Percentiles rank a stretch among this genome's conserved stretches.
Evolutionary conservation across 2,797 vertebrate species (phyloP).

Genomic region (Pseudochirops cupreus): DNA sequence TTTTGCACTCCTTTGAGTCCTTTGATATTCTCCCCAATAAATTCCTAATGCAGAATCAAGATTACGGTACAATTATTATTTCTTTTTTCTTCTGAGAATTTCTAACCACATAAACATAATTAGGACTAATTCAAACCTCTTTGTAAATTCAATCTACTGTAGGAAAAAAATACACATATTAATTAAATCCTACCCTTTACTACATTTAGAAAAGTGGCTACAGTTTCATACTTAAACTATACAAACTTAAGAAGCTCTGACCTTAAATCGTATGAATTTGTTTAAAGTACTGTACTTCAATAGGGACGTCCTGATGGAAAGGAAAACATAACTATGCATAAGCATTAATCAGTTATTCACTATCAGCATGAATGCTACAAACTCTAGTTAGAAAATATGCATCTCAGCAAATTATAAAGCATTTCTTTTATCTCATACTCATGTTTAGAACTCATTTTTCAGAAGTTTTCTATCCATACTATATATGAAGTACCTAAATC

Average conservation of each 20-base stretch:
- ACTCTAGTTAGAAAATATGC: constrained; percentile 40
- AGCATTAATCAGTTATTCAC: constrained; percentile 5
- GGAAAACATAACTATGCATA: constrained; percentile 45
- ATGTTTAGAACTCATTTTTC: constrained; percentile 52
- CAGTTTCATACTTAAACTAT: constrained; percentile 27
- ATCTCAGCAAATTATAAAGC: constrained; percentile 47
- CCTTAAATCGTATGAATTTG: constrained; percentile 49
- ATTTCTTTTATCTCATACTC: constrained; percentile 18
- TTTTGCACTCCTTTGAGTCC: background rate
- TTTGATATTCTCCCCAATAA: background rate
- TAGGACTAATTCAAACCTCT: constrained; percentile 53
- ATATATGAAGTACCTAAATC: constrained; percentile 38
- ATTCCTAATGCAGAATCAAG: constrained; percentile 45
- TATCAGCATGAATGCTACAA: background rate
- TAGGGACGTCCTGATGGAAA: constrained; percentile 38
- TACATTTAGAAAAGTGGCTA: constrained; percentile 16
- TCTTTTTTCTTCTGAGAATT: constrained; percentile 41
- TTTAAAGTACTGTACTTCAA: constrained; percentile 28
- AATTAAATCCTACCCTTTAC: constrained; percentile 42
- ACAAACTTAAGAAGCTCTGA: constrained; percentile 14
- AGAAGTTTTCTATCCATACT: constrained; percentile 62
- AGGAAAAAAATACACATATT: constrained; percentile 57
- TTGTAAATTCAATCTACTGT: constrained; percentile 53
- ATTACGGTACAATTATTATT: constrained; percentile 49
- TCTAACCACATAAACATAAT: constrained; percentile 54